A percentile compares a stretch with the other conserved stretches of the same genome.
Conservation (phyloP, 2,888 invertebrate genomes). For the Parthenolecanium corni region DNA sequence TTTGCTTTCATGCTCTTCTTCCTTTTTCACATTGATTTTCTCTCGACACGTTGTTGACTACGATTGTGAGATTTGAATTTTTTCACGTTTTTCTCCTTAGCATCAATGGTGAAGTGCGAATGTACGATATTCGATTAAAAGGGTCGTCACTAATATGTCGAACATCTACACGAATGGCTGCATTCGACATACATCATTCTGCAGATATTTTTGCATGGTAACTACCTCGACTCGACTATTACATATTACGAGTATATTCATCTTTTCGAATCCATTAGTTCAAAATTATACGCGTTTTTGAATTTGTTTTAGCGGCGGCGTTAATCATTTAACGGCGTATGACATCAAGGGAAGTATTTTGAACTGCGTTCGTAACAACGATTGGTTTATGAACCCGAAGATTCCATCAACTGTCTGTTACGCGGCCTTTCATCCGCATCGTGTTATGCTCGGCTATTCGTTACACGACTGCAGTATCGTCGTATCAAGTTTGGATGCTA, state of each 20-base stretch:
- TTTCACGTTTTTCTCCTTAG: too few species aligned
- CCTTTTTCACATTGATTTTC: too few species aligned
- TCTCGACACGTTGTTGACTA: too few species aligned
- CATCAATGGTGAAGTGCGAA: constrained; percentile 60
- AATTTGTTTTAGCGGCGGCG: constrained; percentile 24
- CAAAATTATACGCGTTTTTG: not conserved
- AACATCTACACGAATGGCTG: constrained; percentile 63
- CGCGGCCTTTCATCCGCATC: constrained; percentile 79
- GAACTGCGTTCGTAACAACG: constrained; percentile 75
- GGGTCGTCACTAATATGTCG: constrained; percentile 50
- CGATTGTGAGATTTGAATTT: too few species aligned
- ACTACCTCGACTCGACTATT: not conserved
- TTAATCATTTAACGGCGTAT: constrained; percentile 39
- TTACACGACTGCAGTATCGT: constrained; percentile 73
- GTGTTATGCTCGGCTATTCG: constrained; percentile 73
- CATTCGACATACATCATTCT: constrained; percentile 68
- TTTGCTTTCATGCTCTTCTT: too few species aligned
- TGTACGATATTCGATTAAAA: constrained; percentile 57
- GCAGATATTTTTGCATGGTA: constrained; percentile 77
- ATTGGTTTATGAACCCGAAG: constrained; percentile 56
- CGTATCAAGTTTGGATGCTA: constrained; percentile 60
- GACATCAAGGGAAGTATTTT: constrained; percentile 58
- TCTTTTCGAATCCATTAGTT: not conserved
- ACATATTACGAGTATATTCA: not conserved
- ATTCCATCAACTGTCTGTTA: constrained; percentile 56